A percentile compares a stretch with the other conserved stretches of the same genome.
phyloP scores from a whole-genome alignment of 2,113 vertebrate genomes.

The Chaenogobius annularis region DNA sequence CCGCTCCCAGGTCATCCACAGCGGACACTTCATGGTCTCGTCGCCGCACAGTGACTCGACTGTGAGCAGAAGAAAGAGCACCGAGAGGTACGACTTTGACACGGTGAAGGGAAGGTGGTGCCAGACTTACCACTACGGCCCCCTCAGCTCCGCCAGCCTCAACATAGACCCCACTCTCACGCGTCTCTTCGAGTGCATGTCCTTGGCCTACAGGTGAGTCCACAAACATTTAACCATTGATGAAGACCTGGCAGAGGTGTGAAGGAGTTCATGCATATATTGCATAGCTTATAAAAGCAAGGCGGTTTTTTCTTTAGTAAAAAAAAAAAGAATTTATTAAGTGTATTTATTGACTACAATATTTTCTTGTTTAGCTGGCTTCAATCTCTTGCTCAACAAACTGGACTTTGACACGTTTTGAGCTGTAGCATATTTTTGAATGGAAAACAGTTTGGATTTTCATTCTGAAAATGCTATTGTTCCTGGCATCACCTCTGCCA shows the following conservation, averaged over 20 bases:
- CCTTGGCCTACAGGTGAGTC: slow-evolving; percentile 94
- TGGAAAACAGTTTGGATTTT: background rate
- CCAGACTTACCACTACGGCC: slow-evolving; percentile 76
- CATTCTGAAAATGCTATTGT: background rate
- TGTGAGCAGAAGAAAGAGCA: slow-evolving; percentile 73
- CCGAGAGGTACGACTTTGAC: slow-evolving; percentile 71
- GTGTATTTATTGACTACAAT: background rate
- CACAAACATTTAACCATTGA: background rate
- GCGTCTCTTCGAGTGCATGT: slow-evolving; percentile 97
- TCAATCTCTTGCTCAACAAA: slow-evolving; percentile 60
- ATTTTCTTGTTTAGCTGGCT: background rate
- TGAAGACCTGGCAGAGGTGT: background rate
- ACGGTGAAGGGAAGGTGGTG: slow-evolving; percentile 74
- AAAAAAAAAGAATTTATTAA: background rate
- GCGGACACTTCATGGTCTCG: slow-evolving; percentile 98
- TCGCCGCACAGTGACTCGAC: slow-evolving; percentile 88
- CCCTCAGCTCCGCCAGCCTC: slow-evolving; percentile 79
- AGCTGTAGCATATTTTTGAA: slow-evolving; percentile 14
- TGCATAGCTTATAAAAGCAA: too few species aligned
- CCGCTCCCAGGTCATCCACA: slow-evolving; percentile 91
- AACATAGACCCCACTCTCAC: slow-evolving; percentile 94
- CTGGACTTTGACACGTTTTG: slow-evolving; percentile 77
- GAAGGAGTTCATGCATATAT: too few species aligned
- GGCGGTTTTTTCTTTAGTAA: too few species aligned
- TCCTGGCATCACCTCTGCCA: background rate